phyloP scores from a whole-genome alignment of 2,113 vertebrate species.

The Laterallus jamaicensis region DNA sequence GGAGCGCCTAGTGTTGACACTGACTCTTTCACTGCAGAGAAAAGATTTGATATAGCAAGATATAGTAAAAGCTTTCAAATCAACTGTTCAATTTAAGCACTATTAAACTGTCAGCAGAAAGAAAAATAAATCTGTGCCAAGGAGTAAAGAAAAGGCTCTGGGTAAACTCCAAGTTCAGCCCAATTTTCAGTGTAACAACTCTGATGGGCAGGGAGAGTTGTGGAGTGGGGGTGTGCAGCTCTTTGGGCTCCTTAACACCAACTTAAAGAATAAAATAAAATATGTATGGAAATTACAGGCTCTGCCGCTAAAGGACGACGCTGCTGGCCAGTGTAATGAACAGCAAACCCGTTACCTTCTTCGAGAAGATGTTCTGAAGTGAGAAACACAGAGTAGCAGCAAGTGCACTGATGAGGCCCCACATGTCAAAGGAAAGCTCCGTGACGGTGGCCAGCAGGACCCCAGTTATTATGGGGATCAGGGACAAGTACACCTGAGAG shows the following conservation, averaged over 20 bases:
- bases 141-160: not conserved
- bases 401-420: constrained; percentile 93
- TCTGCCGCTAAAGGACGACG: not conserved
- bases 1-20: not conserved
- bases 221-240: not conserved
- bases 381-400: constrained; percentile 88
- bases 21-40: not conserved
- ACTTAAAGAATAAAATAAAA: not conserved
- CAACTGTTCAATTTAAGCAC: not conserved
- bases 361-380: too few relatives aligned
- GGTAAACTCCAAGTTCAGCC: not conserved
- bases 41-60: not conserved
- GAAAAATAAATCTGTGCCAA: not conserved
- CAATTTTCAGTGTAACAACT: not conserved
- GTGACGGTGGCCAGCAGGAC: constrained; percentile 94
- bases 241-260: not conserved
- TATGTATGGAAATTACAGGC: accelerated
- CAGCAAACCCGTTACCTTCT: too few relatives aligned
- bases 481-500: constrained; percentile 89
- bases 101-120: not conserved
- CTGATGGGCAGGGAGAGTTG: not conserved
- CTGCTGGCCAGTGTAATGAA: accelerated
- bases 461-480: constrained; percentile 95
- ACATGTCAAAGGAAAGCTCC: constrained; percentile 93
- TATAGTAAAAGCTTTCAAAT: not conserved